Conservation (phyloP, 2,113 vertebrate genomes). For the Syngnathus typhle region DNA sequence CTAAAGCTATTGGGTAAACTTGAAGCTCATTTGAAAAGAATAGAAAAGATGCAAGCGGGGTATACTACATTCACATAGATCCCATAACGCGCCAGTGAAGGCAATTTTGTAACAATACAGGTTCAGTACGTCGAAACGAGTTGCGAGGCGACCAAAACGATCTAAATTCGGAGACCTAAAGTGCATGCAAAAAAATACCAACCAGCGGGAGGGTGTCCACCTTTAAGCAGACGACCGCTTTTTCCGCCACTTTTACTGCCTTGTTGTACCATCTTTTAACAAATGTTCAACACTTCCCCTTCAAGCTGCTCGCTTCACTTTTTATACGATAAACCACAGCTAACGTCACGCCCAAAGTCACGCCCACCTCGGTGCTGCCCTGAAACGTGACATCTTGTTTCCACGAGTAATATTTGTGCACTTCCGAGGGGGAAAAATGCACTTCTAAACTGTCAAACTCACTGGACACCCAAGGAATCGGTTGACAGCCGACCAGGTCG, state of each 20-base stretch:
- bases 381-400: background rate
- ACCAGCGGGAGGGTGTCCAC: conserved; percentile 73
- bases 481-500: background rate
- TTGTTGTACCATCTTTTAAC: conserved; percentile 58
- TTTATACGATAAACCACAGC: conserved; percentile 43
- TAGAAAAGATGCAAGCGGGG: background rate
- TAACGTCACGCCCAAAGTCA: conserved; percentile 18
- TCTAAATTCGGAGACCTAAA: background rate
- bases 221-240: conserved; percentile 51
- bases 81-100: background rate
- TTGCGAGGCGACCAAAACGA: conserved; percentile 11
- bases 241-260: conserved; percentile 49
- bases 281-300: background rate
- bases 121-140: background rate
- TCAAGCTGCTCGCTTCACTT: conserved; percentile 24
- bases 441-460: background rate
- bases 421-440: background rate
- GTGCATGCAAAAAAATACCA: background rate
- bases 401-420: background rate
- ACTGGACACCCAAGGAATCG: background rate
- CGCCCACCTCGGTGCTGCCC: background rate
- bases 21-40: background rate
- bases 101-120: background rate
- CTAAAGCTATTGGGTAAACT: background rate
- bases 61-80: background rate